Conservation (phyloP, 1,140 invertebrate genomes). For the Platyscapa corneri region DNA sequence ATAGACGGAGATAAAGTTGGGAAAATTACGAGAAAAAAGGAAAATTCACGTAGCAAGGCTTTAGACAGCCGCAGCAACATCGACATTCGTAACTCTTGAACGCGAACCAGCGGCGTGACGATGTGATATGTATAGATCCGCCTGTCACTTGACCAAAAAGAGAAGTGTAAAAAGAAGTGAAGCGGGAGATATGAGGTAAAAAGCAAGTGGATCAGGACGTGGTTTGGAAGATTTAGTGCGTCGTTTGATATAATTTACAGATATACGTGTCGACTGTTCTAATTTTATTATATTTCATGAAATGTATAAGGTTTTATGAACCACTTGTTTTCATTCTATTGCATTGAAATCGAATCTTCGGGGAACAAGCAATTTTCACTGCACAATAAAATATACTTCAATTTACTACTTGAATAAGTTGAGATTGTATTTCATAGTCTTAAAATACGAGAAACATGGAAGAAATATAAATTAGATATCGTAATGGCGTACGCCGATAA, state of each 20-base stretch:
- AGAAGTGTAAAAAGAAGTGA: background rate
- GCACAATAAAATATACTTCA: background rate
- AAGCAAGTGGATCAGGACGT: background rate
- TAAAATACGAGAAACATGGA: background rate
- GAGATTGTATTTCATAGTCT: background rate
- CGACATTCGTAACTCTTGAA: no score
- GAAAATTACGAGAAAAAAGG: slow-evolving; percentile 23
- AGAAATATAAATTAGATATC: background rate
- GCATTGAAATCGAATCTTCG: slow-evolving; percentile 17
- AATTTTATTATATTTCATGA: slow-evolving; percentile 20
- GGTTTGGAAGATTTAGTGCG: slow-evolving; percentile 15
- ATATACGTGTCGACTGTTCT: background rate
- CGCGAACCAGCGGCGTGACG: background rate
- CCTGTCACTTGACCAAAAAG: background rate
- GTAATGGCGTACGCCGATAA: background rate
- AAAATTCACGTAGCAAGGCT: slow-evolving; percentile 4
- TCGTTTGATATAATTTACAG: slow-evolving; percentile 6
- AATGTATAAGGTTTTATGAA: background rate
- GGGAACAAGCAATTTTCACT: background rate
- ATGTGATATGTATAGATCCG: background rate
- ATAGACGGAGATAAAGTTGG: background rate
- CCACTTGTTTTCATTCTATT: background rate
- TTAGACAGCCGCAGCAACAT: background rate
- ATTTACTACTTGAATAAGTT: background rate
- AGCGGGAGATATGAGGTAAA: background rate